A percentile compares a stretch with the other conserved stretches of the same genome.
Evolutionary conservation across 2,113 vertebrate species (phyloP).

Genomic region (Syrrhaptes paradoxus): DNA sequence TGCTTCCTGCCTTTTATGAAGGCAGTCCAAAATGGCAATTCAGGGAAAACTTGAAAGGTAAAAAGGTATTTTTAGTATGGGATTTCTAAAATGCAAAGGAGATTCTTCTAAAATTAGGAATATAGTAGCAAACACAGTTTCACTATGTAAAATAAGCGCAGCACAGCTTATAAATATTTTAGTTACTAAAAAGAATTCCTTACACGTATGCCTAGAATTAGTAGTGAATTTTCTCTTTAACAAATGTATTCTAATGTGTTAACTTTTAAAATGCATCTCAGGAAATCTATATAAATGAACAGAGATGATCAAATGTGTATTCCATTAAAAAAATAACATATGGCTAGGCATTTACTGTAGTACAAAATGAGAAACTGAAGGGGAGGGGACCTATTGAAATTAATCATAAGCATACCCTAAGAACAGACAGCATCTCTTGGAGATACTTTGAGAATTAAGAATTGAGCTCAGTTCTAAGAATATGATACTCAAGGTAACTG

Average conservation of each 20-base stretch:
- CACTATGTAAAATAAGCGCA: not conserved
- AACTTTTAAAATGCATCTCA: not conserved
- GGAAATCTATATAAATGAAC: slow-evolving; percentile 16
- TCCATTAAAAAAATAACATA: slow-evolving; percentile 23
- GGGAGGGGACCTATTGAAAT: slow-evolving; percentile 6
- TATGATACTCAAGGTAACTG: not conserved
- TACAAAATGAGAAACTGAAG: slow-evolving; percentile 23
- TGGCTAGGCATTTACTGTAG: slow-evolving; percentile 2
- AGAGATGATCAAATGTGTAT: slow-evolving; percentile 35
- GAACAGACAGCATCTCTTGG: not conserved
- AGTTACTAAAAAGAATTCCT: not conserved
- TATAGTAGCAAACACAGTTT: not conserved
- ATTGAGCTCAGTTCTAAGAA: not conserved
- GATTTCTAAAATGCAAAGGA: not conserved
- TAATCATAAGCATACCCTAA: not conserved
- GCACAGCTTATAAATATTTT: not conserved
- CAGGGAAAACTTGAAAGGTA: not conserved
- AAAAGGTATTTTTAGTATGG: not conserved
- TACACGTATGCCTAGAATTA: not conserved
- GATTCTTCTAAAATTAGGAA: not conserved
- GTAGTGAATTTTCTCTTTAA: not conserved
- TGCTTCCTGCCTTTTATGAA: not conserved
- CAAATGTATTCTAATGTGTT: not conserved
- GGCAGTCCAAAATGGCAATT: not conserved
- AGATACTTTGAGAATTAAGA: not conserved